Conservation (phyloP, 2,888 invertebrate species). For the Achlya flavicornis region DNA sequence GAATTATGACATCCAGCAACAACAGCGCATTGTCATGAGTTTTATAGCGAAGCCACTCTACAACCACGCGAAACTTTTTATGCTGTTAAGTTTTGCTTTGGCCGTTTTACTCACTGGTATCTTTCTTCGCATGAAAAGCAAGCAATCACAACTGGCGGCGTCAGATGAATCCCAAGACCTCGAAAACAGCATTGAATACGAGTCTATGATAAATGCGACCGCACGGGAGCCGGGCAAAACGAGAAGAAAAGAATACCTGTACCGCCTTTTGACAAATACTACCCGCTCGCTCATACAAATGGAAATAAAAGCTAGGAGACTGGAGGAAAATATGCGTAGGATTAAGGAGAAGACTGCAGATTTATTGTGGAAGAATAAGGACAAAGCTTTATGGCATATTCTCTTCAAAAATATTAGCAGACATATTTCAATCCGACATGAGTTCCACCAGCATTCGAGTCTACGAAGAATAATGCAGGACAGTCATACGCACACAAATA, state of each 20-base stretch:
- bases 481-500: constrained; percentile 56
- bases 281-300: constrained; percentile 83
- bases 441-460: constrained; percentile 79
- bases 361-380: constrained; percentile 83
- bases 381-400: constrained; percentile 82
- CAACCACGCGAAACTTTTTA: constrained; percentile 70
- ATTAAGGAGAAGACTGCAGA: constrained; percentile 83
- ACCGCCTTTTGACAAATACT: constrained; percentile 82
- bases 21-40: constrained; percentile 69
- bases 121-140: constrained; percentile 59
- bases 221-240: constrained; percentile 64
- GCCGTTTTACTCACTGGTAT: constrained; percentile 65
- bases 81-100: constrained; percentile 67
- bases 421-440: constrained; percentile 79
- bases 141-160: constrained; percentile 49
- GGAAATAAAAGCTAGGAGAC: constrained; percentile 83
- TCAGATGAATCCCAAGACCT: constrained; percentile 51
- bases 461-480: constrained; percentile 76
- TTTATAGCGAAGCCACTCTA: constrained; percentile 68
- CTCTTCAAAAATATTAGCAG: constrained; percentile 82
- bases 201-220: constrained; percentile 70
- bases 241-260: constrained; percentile 80
- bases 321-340: constrained; percentile 83
- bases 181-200: constrained; percentile 58
- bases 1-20: constrained; percentile 37